Conservation (phyloP, 2,113 vertebrate genomes). For the Oreochromis aureus region DNA sequence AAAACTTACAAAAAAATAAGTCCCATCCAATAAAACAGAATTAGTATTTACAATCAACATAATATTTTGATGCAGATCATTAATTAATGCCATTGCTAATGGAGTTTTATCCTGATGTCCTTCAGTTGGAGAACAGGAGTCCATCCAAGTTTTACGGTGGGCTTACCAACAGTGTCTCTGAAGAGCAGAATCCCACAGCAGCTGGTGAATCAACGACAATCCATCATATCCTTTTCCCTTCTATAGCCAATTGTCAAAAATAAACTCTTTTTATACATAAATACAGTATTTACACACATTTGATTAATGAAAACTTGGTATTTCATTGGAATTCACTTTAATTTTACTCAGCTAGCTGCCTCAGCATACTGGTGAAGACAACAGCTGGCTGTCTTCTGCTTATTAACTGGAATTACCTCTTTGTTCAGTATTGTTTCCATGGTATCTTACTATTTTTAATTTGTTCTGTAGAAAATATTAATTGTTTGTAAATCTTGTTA, state of each 20-base stretch:
- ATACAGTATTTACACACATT: conserved; percentile 40
- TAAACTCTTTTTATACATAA: conserved; percentile 49
- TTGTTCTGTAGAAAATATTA: conserved; percentile 15
- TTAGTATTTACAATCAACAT: background rate
- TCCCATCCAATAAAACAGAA: background rate
- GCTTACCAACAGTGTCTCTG: background rate
- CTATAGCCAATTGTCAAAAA: conserved; percentile 24
- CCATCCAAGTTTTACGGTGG: conserved; percentile 6
- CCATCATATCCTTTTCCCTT: background rate
- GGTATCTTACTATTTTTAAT: background rate
- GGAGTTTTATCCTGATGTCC: background rate
- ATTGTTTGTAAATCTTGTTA: conserved; percentile 9
- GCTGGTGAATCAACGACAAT: background rate
- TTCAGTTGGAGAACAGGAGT: background rate
- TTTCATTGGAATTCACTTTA: conserved; percentile 3
- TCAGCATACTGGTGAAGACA: background rate
- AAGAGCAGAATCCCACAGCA: conserved; percentile 3
- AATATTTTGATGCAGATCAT: background rate
- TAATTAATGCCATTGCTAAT: background rate
- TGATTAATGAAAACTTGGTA: conserved; percentile 2
- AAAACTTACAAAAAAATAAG: background rate
- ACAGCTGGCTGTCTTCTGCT: background rate
- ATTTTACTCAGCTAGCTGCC: background rate
- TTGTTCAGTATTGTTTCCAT: background rate
- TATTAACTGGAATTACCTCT: background rate